A percentile compares a stretch with the other conserved stretches of the same genome.
phyloP scores from a whole-genome alignment of 2,888 invertebrate species.

The Agonopterix alstromeriana region DNA sequence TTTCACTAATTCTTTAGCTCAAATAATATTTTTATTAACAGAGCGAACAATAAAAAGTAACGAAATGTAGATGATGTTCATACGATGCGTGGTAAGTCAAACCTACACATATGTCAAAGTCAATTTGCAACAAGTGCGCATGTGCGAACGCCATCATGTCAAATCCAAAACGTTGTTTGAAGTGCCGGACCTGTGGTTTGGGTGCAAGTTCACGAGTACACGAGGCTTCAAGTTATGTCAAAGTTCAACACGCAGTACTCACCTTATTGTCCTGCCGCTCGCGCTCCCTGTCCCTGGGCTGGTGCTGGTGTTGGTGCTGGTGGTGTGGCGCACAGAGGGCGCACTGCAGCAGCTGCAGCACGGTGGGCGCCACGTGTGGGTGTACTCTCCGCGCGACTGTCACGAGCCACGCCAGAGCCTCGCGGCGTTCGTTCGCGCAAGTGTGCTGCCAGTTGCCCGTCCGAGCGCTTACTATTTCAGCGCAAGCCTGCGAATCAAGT shows the following conservation, averaged over 20 bases:
- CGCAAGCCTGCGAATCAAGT: conserved; percentile 78
- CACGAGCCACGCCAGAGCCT: conserved; percentile 88
- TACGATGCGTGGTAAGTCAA: too few relatives aligned
- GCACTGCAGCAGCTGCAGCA: conserved; percentile 92
- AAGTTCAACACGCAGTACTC: neutral
- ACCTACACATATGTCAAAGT: too few relatives aligned
- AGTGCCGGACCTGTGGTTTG: too few relatives aligned
- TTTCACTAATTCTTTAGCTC: too few relatives aligned
- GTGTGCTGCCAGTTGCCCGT: conserved; percentile 97
- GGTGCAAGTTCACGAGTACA: too few relatives aligned
- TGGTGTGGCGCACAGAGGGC: conserved; percentile 81
- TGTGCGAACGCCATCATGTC: too few relatives aligned
- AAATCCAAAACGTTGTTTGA: too few relatives aligned
- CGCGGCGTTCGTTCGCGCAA: conserved; percentile 83
- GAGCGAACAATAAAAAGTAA: too few relatives aligned
- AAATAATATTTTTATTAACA: too few relatives aligned
- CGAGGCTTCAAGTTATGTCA: too few relatives aligned
- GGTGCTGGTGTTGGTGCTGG: conserved; percentile 1
- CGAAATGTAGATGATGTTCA: too few relatives aligned
- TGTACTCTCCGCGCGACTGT: conserved; percentile 91
- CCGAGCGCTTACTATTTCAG: conserved; percentile 93
- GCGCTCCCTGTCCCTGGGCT: conserved; percentile 5
- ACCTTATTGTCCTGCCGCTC: conserved; percentile 15
- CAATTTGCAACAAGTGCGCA: too few relatives aligned
- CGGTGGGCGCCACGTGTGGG: conserved; percentile 93